These are phyloP conservation scores for Coecobrya sp. DNA, from an alignment of 2,888 invertebrate genomes.

Conservation along the genomic window DNA sequence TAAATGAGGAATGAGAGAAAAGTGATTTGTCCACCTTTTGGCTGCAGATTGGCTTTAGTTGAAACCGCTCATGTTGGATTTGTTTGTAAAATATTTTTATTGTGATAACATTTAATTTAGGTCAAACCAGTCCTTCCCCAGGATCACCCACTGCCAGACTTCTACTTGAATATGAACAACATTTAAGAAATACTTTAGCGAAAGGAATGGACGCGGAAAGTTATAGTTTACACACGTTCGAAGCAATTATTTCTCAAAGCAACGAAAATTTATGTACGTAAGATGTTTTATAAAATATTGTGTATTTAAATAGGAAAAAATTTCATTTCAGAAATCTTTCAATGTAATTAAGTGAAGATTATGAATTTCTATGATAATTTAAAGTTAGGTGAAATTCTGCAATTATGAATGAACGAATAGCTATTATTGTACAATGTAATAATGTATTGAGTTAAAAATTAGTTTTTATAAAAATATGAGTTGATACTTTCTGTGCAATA, in stretches of 20 bases:
- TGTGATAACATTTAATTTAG: slow-evolving; percentile 67
- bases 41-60: slow-evolving; percentile 76
- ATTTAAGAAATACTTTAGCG: slow-evolving; percentile 93
- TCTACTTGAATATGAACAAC: slow-evolving; percentile 95
- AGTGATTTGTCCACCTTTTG: slow-evolving; percentile 36
- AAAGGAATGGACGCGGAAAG: slow-evolving; percentile 98
- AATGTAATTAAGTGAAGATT: too few species aligned
- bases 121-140: slow-evolving; percentile 90
- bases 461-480: too few species aligned
- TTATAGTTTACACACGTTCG: slow-evolving; percentile 97
- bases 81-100: background rate
- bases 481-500: too few species aligned
- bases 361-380: too few species aligned
- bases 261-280: slow-evolving; percentile 95
- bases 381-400: too few species aligned
- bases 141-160: slow-evolving; percentile 94
- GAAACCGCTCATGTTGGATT: background rate
- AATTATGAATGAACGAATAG: too few species aligned
- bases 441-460: too few species aligned
- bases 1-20: slow-evolving; percentile 50
- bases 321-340: too few species aligned
- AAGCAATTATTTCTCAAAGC: slow-evolving; percentile 96
- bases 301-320: too few species aligned
- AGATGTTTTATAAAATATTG: too few species aligned
- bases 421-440: too few species aligned